Base-by-base conservation (phyloP, 1,140 invertebrate species). In the Acromyrmex heyeri region DNA sequence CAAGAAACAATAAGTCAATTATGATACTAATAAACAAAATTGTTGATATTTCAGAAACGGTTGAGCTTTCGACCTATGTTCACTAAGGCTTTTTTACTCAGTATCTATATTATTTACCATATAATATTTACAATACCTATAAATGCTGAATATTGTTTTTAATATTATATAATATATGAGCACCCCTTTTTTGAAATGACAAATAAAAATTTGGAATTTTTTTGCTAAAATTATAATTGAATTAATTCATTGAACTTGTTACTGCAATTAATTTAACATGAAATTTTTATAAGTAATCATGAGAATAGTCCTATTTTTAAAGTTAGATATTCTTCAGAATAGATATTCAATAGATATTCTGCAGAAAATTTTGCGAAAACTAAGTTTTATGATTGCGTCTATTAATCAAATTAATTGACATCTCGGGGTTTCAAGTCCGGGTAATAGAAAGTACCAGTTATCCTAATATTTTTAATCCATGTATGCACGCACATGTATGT, bases 401-500 rank as follows among this genome's bases (percentile, higher is more conserved):
- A 48, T 16, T 53, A 79, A 88, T 69, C 87, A 34, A 34, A 10
- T 86, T 86, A 88, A 89, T 88, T 86, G 69, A 61, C 61, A 27
- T 48, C 30, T 57, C 16, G 59, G 30, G 50, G 14, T 55, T 88
- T 85, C 50, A 48, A 79, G 64, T 50, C 14, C 38, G 16, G 59
- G 27, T 70, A 18, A 48, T 86, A 75, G 72, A 89, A 59, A 88
- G 55, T 30, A 72, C 57, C 50, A 73, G 81, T 77, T 65, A 59
- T 61, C 34, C n/a, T 44, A 21, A 83, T 77, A 78, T 38, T 86
- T 90, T 89, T 86, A 89, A 88, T 73, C 67, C 70, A 21, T 34
- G 65, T 48, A 18, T 50, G 10, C 34, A 57, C 34, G 50, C 24
- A n/a, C 24, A 44, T 7, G 16, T 34, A 30, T 12, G 27, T 55